Evolutionary conservation across 2,797 vertebrate genomes (phyloP), one percentile per base, ranked within the genome.

Genomic region (Cirrhinus mrigala): DNA sequence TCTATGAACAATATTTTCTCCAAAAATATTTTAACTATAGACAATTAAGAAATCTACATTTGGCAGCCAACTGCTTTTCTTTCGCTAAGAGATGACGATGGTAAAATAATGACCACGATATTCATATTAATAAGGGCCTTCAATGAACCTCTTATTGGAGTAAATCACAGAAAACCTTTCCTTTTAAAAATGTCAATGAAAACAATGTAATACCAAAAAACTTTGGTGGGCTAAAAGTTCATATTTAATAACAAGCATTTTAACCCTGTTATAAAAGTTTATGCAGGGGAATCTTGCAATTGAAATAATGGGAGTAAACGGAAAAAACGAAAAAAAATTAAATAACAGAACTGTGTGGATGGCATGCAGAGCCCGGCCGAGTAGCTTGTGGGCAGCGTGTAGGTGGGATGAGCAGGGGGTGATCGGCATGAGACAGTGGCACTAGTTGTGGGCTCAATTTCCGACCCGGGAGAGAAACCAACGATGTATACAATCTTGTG

Each of bases 221-320:
- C 58, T 86, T 69, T 68, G 79, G 82, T 87, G 77, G 82, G 68
- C 78, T 84, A 79, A 81, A 87, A 87, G 37, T 74, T 84, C 68
- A 54, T 64, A 78, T 89, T 89, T 85, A 89, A 89, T 87, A 84
- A 70, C 86, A 89, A 68, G 46, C 37, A 60, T 64, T 82, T 84
- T 58, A 83, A 81, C 86, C 88, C 81, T 87, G 91, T 93, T 86
- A 87, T 82, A 82, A 78, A 85, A 76, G 58, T 80, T 64, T 29
- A 64, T 87, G 87, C 56, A 66, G 24, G 18, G 54, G 60, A 46
- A 8, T 64, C 20, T 46, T 60, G 76, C 37, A 68, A 79, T 74
- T 90, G 92, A 71, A 71, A 89, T 81, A 82, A 8, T 20, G 82
- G 88, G 82, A 88, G 73, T n/a, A 75, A 83, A 80, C 6, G 27